These are phyloP conservation scores for Campopleginae sp. DNA, from an alignment of 2,888 invertebrate species.

Conservation along the genomic window DNA sequence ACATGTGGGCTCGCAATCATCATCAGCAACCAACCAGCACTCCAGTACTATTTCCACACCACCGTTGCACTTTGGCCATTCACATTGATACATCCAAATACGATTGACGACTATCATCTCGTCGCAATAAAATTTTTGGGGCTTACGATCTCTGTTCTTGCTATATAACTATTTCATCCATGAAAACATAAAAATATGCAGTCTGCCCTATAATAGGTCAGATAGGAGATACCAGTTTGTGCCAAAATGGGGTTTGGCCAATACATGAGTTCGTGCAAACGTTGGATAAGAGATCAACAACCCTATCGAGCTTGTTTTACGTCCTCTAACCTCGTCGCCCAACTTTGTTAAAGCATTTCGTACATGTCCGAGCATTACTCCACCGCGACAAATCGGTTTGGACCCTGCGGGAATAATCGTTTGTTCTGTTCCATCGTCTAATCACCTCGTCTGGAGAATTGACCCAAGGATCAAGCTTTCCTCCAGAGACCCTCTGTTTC, in stretches of 20 bases:
- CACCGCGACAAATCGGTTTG: constrained; percentile 52
- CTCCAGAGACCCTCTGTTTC: constrained; percentile 25
- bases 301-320: constrained; percentile 21
- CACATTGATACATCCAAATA: constrained; percentile 44
- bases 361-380: constrained; percentile 37
- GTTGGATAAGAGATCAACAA: constrained; percentile 5
- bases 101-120: constrained; percentile 43
- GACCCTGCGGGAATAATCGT: constrained; percentile 38
- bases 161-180: neutral
- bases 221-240: neutral
- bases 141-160: neutral
- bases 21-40: constrained; percentile 66
- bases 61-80: constrained; percentile 44
- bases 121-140: constrained; percentile 1
- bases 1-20: constrained; percentile 82
- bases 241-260: neutral
- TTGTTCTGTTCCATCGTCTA: constrained; percentile 40
- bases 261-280: neutral
- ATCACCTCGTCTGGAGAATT: constrained; percentile 52
- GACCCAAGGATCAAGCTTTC: constrained; percentile 26
- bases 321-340: constrained; percentile 43
- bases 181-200: too few relatives aligned
- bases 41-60: constrained; percentile 34
- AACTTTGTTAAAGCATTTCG: constrained; percentile 46
- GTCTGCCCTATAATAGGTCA: too few relatives aligned